Evolutionary conservation across 2,113 vertebrate genomes (phyloP).

Genomic region (Cololabis saira): DNA sequence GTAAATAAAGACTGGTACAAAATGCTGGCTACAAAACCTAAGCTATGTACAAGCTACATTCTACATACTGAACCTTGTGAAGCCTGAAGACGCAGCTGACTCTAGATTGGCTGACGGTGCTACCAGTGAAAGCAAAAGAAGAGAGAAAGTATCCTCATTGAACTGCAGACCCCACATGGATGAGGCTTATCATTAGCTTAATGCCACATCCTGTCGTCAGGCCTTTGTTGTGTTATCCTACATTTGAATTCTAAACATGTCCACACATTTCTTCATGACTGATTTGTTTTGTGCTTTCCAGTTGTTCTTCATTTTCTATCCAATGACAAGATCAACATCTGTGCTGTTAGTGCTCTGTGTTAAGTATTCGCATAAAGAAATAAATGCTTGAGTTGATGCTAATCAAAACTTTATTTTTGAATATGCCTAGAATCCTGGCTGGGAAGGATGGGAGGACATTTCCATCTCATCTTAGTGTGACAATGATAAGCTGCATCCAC

Average conservation of each 20-base stretch:
- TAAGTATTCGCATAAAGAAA: constrained; percentile 33
- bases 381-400: constrained; percentile 26
- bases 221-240: neutral
- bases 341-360: constrained; percentile 74
- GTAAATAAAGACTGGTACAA: too few species aligned
- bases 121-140: constrained; percentile 89
- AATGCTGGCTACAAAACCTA: constrained; percentile 88
- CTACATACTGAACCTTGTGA: constrained; percentile 84
- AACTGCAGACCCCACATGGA: constrained; percentile 39
- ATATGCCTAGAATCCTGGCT: neutral
- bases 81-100: constrained; percentile 81
- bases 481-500: constrained; percentile 81
- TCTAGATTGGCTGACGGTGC: constrained; percentile 74
- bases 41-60: constrained; percentile 99
- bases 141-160: constrained; percentile 82
- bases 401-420: neutral
- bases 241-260: neutral
- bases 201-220: constrained; percentile 23
- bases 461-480: constrained; percentile 11
- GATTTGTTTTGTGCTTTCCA: constrained; percentile 79
- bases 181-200: neutral
- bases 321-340: constrained; percentile 66
- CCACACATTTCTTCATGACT: neutral
- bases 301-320: constrained; percentile 53
- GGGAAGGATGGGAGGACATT: neutral